Percentiles rank a stretch among this genome's conserved stretches.
Conservation (phyloP, 2,797 vertebrate genomes). For the Tamandua tetradactyla region DNA sequence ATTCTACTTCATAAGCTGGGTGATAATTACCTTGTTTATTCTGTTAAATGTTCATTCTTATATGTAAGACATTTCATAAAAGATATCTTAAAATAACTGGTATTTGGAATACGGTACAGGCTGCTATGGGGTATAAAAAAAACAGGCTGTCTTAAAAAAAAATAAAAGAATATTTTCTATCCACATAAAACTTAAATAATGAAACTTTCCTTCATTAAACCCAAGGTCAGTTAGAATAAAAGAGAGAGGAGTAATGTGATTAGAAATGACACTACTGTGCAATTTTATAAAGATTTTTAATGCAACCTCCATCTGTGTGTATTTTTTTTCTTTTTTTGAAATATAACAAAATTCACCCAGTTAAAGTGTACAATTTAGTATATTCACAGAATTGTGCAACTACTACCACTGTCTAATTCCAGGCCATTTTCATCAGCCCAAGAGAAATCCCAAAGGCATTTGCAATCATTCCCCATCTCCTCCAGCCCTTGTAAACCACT, state of each 20-base stretch:
- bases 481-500: neutral
- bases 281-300: slow-evolving; percentile 8
- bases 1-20: slow-evolving; percentile 25
- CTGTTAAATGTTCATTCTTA: slow-evolving; percentile 49
- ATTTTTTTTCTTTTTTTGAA: neutral
- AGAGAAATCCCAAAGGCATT: neutral
- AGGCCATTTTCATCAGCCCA: too few species aligned
- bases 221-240: neutral
- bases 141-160: slow-evolving; percentile 11
- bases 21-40: neutral
- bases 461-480: neutral
- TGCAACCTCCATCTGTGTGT: neutral
- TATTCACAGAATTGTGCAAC: too few species aligned
- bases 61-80: neutral
- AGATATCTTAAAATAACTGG: neutral
- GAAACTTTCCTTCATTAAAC: slow-evolving; percentile 6
- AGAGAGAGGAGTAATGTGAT: neutral
- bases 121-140: neutral
- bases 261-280: neutral
- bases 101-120: neutral
- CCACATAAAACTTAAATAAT: slow-evolving; percentile 40
- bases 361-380: too few species aligned
- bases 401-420: too few species aligned
- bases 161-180: slow-evolving; percentile 13
- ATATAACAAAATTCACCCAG: too few species aligned